Conservation (phyloP, 2,888 invertebrate genomes). For the Nephrotoma guestfalica region DNA sequence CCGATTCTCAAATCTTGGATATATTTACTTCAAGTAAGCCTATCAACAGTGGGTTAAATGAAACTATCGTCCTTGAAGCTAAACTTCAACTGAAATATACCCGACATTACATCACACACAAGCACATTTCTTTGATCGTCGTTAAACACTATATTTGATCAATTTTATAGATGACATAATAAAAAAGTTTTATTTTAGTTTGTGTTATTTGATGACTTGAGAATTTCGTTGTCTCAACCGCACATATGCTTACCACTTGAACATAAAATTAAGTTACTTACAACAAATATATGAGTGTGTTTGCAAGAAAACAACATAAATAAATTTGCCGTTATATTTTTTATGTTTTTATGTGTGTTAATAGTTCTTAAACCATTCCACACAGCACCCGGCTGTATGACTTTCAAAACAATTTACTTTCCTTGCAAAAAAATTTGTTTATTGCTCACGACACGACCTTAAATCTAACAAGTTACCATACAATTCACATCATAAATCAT, state of each 20-base stretch:
- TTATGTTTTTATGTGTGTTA: not conserved
- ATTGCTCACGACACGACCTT: too few species aligned
- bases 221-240: not conserved
- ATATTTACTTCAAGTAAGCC: not conserved
- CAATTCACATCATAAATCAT: not conserved
- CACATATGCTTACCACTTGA: not conserved
- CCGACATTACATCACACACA: not conserved
- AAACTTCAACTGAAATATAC: not conserved
- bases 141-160: not conserved
- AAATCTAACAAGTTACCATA: not conserved
- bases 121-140: not conserved
- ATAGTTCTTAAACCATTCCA: not conserved
- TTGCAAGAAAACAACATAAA: not conserved
- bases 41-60: not conserved
- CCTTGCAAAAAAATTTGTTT: not conserved
- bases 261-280: not conserved
- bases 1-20: not conserved
- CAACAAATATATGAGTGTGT: not conserved
- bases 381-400: not conserved
- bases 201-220: not conserved
- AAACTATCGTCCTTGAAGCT: not conserved
- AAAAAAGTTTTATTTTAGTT: not conserved
- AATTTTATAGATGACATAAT: not conserved
- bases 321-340: not conserved
- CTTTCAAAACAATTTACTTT: not conserved